Base-by-base conservation (phyloP, 2,888 invertebrate genomes). In the Lasiommata megera region DNA sequence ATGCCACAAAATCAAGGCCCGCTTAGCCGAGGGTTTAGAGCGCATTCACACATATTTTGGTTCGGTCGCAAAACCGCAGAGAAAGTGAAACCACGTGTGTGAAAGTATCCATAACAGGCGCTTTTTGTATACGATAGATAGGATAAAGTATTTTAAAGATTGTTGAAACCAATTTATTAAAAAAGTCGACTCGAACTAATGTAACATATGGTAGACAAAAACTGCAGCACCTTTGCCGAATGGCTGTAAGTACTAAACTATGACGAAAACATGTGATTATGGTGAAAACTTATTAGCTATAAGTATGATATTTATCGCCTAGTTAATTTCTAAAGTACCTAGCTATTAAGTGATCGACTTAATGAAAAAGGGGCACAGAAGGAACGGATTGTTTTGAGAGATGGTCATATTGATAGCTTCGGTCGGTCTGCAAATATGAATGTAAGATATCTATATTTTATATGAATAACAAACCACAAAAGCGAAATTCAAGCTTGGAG, bases 41-140 rank as follows among this genome's bases (percentile, higher is more conserved):
- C 36, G 56, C 43, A 44, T 56, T 16, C 40, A 16, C 56, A 60
- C 31, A 14, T 16, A 14, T 50, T 3, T 40, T 3, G 14, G 23
- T 51, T 37, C 54, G 37, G 31, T 37, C 18, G 17, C 44, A 31
- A 18, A 18, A 41, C 12, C 14, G 12, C 51, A 37, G 14, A 18
- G 37, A 9, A 38, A 47, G 18, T 31, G 17, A 50, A 17, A 44
- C n/a, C 9, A 23, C 37, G 48, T 50, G 54, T 52, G 34, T 50
- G 23, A 47, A 54, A 44, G 47, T 28, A 50, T 52, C 38, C 23
- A 36, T 38, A 44, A 44, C 17, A 47, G 37, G 37, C 58, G 60
- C 62, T 60, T 67, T 51, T 69, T 67, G 72, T 72, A 72, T 72
- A 72, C 72, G 72, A 72, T 67, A 67, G 63, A 61, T 51, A 51